Base-by-base conservation (phyloP, 2,113 vertebrate species). In the Recurvirostra avosetta region DNA sequence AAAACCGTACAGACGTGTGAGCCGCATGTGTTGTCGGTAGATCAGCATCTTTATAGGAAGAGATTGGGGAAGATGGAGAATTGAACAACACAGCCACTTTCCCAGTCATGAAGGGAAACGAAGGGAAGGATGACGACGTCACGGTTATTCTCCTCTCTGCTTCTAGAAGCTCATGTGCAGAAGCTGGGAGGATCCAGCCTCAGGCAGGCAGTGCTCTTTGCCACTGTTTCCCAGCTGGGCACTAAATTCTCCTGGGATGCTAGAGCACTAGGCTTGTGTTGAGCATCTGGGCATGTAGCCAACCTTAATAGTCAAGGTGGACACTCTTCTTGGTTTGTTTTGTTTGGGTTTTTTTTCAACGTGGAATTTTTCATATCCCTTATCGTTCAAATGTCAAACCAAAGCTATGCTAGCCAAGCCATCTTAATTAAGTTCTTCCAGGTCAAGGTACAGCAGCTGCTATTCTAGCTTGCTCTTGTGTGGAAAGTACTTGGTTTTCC, bases 21-120 rank as follows among this genome's bases (percentile, higher is more conserved):
- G 36, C 6, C 2, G 1, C 5, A 0, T 25, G n/a, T 9, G 3
- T 40, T 65, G 15, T 72, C 67, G 41, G 65, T 20, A 49, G 40
- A 23, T 36, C 8, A 50, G 20, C 19, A 11, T 50, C 36, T 50
- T 43, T 13, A 27, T 17, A 7, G 2, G 4, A 68, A 15, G 25
- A 49, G 15, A 2, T 3, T 34, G 43, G 17, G 26, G n/a, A 12
- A 30, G 45, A 5, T 56, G 73, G 23, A 73, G 77, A 66, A 15
- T 8, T 45, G 55, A 73, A 52, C 10, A 65, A 38, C 21, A 49
- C 21, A 21, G 45, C 20, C 8, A 25, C 40, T 38, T 29, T 29
- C 9, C 47, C 7, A 8, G 15, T 55, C 32, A 10, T 43, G 52
- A 45, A 88, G 7, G 66, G 77, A 70, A 70, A 9, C 0, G 2